Evolutionary conservation across 1,140 invertebrate genomes (phyloP), one percentile per base, ranked within the genome.

Genomic region (Polypedilum vanderplanki): DNA sequence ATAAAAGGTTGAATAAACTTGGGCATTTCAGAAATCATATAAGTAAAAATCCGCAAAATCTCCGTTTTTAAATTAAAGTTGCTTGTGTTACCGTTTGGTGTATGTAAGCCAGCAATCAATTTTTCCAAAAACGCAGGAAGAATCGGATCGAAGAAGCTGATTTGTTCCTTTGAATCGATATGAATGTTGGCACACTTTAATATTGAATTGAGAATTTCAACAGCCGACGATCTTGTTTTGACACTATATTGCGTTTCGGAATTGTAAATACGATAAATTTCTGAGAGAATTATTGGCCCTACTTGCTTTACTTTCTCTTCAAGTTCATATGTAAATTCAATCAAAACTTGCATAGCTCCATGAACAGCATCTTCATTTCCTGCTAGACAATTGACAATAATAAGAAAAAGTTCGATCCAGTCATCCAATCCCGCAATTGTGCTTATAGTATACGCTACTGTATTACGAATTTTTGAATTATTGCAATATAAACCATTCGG

Each of bases 281-380:
- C 90, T 75, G 90, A 89, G 10, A 93, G 84, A 74, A 93, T 89
- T 8, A 92, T 85, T 8, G 91, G 90, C 15, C 90, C 90, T 64
- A 93, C 87, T 78, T 89, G 86, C 20, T 87, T 86, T 76, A 93
- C 87, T 79, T 92, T 90, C 15, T 81, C 85, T 77, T 93, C 91
- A 1, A 91, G 83, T 81, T 93, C 91, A 75, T 89, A 85, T 7
- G 86, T 87, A 76, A 93, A 90, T 81, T 93, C 91, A 76, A 87
- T 88, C 22, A 93, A 81, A 22, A 93, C 91, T 80, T 91, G 84
- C 90, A 93, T 92, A 8, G 91, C 88, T 65, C 91, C 91, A 83
- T 93, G 89, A 24, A 93, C 89, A 3, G 89, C 86, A 81, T 84
- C 83, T 76, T 87, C 84, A 76, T 85, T 86, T 2, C 85, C 84